phyloP scores from a whole-genome alignment of 2,888 invertebrate genomes.

The Dexiosoma caninum region DNA sequence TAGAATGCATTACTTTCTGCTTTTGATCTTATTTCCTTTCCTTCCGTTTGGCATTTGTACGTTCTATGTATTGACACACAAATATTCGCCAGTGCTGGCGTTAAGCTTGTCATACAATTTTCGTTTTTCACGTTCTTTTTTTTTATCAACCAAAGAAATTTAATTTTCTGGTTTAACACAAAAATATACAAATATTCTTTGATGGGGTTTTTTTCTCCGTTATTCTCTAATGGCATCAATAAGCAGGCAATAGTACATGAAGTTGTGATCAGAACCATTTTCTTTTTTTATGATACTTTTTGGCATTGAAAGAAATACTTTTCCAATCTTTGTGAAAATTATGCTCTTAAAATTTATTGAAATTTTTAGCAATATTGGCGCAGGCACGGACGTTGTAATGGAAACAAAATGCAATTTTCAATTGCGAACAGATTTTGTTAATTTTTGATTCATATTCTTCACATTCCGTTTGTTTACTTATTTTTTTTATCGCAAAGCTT shows the following conservation, averaged over 20 bases:
- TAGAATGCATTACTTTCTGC: conserved; percentile 62
- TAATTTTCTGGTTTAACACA: conserved; percentile 67
- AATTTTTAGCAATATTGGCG: not conserved
- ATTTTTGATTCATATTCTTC: too few relatives aligned
- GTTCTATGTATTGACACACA: conserved; percentile 11
- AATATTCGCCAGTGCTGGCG: not conserved
- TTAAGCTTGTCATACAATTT: conserved; percentile 38
- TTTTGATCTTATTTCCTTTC: conserved; percentile 63
- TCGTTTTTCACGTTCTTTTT: conserved; percentile 1
- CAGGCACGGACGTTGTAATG: conserved; percentile 1
- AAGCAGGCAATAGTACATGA: conserved; percentile 20
- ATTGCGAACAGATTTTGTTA: not conserved
- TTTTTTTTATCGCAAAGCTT: too few relatives aligned
- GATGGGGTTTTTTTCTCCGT: conserved; percentile 35
- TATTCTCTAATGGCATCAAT: not conserved
- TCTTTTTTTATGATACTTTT: conserved; percentile 16
- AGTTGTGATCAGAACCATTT: conserved; percentile 45
- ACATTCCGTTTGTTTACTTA: too few relatives aligned
- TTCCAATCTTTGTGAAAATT: conserved; percentile 31
- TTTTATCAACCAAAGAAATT: conserved; percentile 64
- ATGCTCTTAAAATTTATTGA: conserved; percentile 29
- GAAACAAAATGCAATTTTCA: not conserved
- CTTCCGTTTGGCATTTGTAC: conserved; percentile 57
- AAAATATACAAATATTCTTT: conserved; percentile 62
- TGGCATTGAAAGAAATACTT: not conserved